These are phyloP conservation scores for Cyprichromis sp. DNA, from an alignment of 2,113 vertebrate genomes.

Conservation along the genomic window DNA sequence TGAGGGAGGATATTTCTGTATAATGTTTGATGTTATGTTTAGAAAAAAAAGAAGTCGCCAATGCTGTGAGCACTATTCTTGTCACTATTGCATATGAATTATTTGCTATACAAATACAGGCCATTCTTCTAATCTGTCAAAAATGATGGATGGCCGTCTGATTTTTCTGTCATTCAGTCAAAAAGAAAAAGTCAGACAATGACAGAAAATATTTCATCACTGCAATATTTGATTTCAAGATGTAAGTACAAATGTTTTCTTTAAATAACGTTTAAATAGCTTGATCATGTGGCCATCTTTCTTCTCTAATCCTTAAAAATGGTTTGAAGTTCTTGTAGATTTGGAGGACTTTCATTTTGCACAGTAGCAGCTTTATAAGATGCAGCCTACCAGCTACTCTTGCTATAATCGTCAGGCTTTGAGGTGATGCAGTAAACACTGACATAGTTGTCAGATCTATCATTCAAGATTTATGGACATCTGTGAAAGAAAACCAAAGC, in stretches of 20 bases:
- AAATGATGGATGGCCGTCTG: background rate
- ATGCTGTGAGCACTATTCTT: background rate
- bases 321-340: background rate
- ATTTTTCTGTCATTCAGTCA: background rate
- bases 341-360: background rate
- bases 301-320: background rate
- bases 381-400: background rate
- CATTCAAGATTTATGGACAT: background rate
- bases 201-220: background rate
- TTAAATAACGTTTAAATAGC: background rate
- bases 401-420: background rate
- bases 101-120: no score
- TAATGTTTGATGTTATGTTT: background rate
- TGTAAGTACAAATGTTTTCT: background rate
- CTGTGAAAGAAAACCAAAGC: background rate
- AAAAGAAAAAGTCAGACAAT: background rate
- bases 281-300: background rate
- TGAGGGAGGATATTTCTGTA: background rate
- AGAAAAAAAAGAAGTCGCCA: background rate
- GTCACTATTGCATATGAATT: background rate
- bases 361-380: background rate
- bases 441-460: background rate
- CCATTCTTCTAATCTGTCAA: background rate
- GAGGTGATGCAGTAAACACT: background rate
- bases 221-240: background rate